These are phyloP conservation scores for Distichodus sexfasciatus DNA, from an alignment of 2,797 vertebrate species.

Conservation along the genomic window DNA sequence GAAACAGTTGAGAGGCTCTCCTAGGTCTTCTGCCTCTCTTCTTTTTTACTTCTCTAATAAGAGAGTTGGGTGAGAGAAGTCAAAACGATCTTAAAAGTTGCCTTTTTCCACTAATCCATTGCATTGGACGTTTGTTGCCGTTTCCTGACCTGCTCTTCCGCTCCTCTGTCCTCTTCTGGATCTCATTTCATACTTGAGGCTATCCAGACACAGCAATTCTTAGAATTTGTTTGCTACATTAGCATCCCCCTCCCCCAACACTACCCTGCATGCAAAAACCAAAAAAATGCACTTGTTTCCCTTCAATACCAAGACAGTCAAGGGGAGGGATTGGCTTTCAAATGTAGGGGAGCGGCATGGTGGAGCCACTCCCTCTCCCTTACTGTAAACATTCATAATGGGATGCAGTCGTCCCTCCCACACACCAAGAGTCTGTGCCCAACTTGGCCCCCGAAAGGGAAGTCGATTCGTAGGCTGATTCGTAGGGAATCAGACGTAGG, in stretches of 20 bases:
- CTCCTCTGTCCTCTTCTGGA: constrained; percentile 46
- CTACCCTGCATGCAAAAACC: constrained; percentile 37
- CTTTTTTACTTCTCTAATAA: not conserved
- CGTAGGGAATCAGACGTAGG: constrained; percentile 76
- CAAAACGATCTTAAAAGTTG: not conserved
- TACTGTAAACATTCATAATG: constrained; percentile 21
- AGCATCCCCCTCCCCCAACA: not conserved
- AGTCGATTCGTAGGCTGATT: not conserved
- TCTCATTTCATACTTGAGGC: constrained; percentile 9
- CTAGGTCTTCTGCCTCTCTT: constrained; percentile 17
- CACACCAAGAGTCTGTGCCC: not conserved
- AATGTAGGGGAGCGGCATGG: constrained; percentile 13
- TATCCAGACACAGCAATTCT: constrained; percentile 25
- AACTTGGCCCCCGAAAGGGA: no score
- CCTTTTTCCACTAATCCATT: constrained; percentile 5
- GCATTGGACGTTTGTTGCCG: constrained; percentile 7
- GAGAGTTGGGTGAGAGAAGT: not conserved
- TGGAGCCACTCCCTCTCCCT: constrained; percentile 13
- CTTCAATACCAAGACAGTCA: constrained; percentile 31
- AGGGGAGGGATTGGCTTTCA: constrained; percentile 25
- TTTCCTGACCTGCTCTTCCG: constrained; percentile 59
- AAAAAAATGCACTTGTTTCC: constrained; percentile 52
- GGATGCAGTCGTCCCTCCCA: not conserved
- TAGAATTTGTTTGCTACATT: constrained; percentile 3
- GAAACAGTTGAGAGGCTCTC: constrained; percentile 22